Evolutionary conservation across 2,113 vertebrate species (phyloP).

Genomic region (Chloropsis cyanopogon): DNA sequence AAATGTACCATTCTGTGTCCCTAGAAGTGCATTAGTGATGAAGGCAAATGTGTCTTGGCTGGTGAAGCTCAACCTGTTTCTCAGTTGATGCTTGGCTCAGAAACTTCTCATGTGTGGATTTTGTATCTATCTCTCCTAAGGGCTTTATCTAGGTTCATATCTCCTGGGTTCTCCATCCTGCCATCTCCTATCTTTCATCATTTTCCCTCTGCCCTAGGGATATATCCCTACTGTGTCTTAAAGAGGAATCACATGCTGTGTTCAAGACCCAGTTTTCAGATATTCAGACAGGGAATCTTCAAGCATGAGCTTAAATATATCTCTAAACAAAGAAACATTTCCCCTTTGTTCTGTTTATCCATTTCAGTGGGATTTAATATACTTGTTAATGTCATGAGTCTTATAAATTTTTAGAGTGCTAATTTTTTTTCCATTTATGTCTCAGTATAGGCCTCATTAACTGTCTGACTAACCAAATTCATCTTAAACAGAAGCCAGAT

Average conservation of each 20-base stretch:
- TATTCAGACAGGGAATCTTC: not conserved
- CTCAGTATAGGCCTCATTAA: not conserved
- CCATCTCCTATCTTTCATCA: not conserved
- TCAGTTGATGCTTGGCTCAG: not conserved
- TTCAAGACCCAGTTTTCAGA: not conserved
- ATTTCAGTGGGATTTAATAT: not conserved
- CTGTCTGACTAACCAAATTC: not conserved
- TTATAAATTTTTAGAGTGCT: not conserved
- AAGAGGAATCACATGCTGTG: not conserved
- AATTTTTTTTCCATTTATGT: not conserved
- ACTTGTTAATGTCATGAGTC: not conserved
- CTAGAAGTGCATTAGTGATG: not conserved
- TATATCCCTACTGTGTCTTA: not conserved
- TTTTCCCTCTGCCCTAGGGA: not conserved
- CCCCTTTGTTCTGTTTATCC: not conserved
- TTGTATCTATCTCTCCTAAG: not conserved
- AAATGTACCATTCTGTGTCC: not conserved
- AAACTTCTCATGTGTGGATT: not conserved
- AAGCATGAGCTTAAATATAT: not conserved
- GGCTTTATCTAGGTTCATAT: not conserved
- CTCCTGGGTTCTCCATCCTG: not conserved
- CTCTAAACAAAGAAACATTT: not conserved
- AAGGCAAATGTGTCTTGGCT: not conserved
- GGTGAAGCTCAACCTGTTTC: not conserved
- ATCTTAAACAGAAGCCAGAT: not conserved